A percentile compares a stretch with the other conserved stretches of the same genome.
Conservation (phyloP, 2,113 vertebrate genomes). For the Hoplias malabaricus region DNA sequence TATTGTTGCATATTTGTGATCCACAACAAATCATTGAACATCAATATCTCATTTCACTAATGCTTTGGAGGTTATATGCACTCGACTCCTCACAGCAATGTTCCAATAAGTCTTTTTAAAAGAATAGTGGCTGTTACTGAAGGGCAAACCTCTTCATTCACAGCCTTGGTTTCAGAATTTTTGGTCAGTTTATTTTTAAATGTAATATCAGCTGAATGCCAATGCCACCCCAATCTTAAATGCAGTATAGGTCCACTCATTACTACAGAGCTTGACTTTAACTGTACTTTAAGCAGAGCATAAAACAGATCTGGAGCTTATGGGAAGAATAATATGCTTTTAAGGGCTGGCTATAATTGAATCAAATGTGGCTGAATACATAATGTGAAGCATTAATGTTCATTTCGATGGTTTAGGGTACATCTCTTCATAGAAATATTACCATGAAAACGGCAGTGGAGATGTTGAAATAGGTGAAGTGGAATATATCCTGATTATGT, state of each 20-base stretch:
- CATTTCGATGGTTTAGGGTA: slow-evolving; percentile 53
- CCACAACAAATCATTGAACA: no score
- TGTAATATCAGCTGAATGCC: no score
- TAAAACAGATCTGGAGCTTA: slow-evolving; percentile 36
- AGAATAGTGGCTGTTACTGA: no score
- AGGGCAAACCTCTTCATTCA: no score
- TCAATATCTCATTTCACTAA: no score
- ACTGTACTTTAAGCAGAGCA: slow-evolving; percentile 22
- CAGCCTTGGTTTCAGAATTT: no score
- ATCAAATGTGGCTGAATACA: slow-evolving; percentile 72
- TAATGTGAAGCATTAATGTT: slow-evolving; percentile 55
- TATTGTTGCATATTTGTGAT: no score
- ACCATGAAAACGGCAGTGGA: slow-evolving; percentile 63
- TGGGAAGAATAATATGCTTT: slow-evolving; percentile 72
- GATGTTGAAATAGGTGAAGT: slow-evolving; percentile 38
- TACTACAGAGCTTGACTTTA: background rate
- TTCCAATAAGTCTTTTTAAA: no score
- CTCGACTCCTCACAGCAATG: no score
- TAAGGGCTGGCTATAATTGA: slow-evolving; percentile 72
- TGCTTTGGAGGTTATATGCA: no score
- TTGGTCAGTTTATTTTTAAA: no score
- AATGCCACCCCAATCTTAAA: no score
- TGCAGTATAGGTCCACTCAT: background rate
- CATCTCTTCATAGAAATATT: slow-evolving; percentile 59
- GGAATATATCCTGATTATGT: slow-evolving; percentile 67